Conservation (phyloP, 2,888 invertebrate genomes). For the Anticlea derivata region DNA sequence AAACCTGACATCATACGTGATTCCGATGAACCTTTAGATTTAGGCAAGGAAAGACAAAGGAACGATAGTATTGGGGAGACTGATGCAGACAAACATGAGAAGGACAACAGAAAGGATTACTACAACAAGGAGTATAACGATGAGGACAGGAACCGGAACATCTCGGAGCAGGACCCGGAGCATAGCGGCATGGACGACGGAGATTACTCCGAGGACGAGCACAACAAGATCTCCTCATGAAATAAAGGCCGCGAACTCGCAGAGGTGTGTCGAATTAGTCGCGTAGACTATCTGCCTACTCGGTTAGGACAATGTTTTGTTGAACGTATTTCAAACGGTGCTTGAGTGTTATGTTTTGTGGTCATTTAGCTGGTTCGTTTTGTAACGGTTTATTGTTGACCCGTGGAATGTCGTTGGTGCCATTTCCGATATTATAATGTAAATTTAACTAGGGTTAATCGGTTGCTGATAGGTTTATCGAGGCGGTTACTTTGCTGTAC, state of each 20-base stretch:
- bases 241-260: conserved; percentile 44
- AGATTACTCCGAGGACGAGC: conserved; percentile 78
- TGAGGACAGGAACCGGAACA: conserved; percentile 56
- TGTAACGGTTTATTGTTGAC: conserved; percentile 76
- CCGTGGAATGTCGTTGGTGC: conserved; percentile 82
- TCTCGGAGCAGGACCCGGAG: conserved; percentile 60
- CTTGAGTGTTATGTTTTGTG: conserved; percentile 79
- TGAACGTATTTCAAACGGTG: conserved; percentile 74
- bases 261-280: conserved; percentile 50
- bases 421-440: conserved; percentile 75
- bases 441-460: conserved; percentile 61
- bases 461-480: conserved; percentile 50
- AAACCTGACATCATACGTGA: conserved; percentile 83
- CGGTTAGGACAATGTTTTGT: conserved; percentile 67
- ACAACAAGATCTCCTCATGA: conserved; percentile 72
- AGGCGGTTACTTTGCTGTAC: conserved; percentile 44
- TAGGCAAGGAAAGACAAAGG: conserved; percentile 80
- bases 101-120: conserved; percentile 75
- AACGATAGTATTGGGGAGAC: conserved; percentile 66
- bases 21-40: conserved; percentile 80
- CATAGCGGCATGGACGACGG: conserved; percentile 70
- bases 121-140: conserved; percentile 64
- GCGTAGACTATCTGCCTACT: conserved; percentile 47
- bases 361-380: conserved; percentile 71
- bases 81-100: conserved; percentile 76